These are phyloP conservation scores for Spondyliosoma cantharus DNA, from an alignment of 2,797 vertebrate genomes.

Conservation along the genomic window DNA sequence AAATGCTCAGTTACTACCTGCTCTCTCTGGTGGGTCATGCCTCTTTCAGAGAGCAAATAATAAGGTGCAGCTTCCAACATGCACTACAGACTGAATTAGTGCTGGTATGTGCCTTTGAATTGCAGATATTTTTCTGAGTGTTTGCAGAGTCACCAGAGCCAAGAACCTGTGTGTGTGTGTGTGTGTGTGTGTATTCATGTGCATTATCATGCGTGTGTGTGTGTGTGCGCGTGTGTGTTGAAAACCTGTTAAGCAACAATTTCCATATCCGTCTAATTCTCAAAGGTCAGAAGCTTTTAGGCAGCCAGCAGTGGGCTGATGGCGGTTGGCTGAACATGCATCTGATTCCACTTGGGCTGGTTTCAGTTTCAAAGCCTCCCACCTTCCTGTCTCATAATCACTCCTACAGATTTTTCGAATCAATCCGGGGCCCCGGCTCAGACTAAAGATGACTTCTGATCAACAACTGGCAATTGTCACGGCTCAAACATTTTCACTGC, in stretches of 20 bases:
- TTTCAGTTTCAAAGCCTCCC: conserved; percentile 83
- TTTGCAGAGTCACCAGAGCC: conserved; percentile 46
- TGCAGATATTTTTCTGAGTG: conserved; percentile 17
- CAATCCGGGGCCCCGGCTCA: conserved; percentile 43
- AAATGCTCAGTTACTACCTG: conserved; percentile 67
- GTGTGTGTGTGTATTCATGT: conserved; percentile 13
- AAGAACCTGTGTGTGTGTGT: conserved; percentile 3
- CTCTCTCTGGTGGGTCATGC: conserved; percentile 41
- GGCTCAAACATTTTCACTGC: conserved; percentile 37
- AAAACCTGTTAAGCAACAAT: conserved; percentile 71
- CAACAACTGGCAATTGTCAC: conserved; percentile 58
- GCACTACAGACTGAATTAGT: conserved; percentile 16
- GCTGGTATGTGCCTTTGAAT: conserved; percentile 3
- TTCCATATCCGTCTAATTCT: conserved; percentile 77
- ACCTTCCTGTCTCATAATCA: conserved; percentile 81
- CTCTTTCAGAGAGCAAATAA: conserved; percentile 44
- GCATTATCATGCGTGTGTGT: no score
- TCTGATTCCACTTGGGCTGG: conserved; percentile 78
- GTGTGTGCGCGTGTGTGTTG: conserved; percentile 32
- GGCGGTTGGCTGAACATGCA: conserved; percentile 76
- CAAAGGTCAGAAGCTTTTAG: conserved; percentile 78
- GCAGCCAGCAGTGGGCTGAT: conserved; percentile 73
- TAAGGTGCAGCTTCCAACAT: conserved; percentile 16
- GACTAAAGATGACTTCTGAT: conserved; percentile 59
- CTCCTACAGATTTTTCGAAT: conserved; percentile 79